These are phyloP conservation scores for Echeneis naucrates DNA, from an alignment of 2,797 vertebrate genomes.

Conservation along the genomic window DNA sequence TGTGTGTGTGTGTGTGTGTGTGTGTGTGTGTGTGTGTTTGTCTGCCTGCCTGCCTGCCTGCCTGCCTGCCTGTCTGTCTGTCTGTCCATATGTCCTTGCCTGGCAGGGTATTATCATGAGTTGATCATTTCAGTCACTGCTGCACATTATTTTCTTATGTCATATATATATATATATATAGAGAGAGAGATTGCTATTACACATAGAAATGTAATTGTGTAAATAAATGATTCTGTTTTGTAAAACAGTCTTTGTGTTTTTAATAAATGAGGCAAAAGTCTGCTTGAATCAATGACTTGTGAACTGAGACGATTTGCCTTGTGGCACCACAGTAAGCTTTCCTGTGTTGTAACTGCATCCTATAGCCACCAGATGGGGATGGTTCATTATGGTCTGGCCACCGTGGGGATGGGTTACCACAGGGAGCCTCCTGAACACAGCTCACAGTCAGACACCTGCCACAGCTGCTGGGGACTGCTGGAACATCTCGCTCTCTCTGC, in stretches of 20 bases:
- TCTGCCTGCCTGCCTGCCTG: too few relatives aligned
- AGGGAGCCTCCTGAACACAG: background rate
- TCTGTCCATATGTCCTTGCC: background rate
- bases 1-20: constrained; percentile 1
- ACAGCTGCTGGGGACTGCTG: constrained; percentile 26
- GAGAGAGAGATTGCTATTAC: constrained; percentile 6
- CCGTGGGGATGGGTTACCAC: background rate
- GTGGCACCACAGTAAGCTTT: too few relatives aligned
- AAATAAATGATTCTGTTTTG: constrained; percentile 68
- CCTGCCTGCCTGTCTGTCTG: too few relatives aligned
- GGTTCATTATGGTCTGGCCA: background rate
- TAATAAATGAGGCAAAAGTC: background rate
- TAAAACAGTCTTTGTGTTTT: constrained; percentile 28
- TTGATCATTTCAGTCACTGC: constrained; percentile 53
- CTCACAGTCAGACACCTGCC: constrained; percentile 28
- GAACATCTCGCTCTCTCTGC: constrained; percentile 37
- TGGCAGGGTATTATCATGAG: constrained; percentile 40
- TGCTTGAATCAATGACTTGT: background rate
- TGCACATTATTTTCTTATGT: constrained; percentile 66
- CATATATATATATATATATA: too few relatives aligned
- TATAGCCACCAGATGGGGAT: constrained; percentile 53
- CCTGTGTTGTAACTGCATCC: background rate
- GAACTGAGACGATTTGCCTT: background rate
- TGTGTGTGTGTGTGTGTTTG: constrained; percentile 15
- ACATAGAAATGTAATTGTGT: constrained; percentile 55